Evolutionary conservation across 2,888 invertebrate genomes (phyloP), one percentile per base, ranked within the genome.

Genomic region (Ypsolopha sequella): DNA sequence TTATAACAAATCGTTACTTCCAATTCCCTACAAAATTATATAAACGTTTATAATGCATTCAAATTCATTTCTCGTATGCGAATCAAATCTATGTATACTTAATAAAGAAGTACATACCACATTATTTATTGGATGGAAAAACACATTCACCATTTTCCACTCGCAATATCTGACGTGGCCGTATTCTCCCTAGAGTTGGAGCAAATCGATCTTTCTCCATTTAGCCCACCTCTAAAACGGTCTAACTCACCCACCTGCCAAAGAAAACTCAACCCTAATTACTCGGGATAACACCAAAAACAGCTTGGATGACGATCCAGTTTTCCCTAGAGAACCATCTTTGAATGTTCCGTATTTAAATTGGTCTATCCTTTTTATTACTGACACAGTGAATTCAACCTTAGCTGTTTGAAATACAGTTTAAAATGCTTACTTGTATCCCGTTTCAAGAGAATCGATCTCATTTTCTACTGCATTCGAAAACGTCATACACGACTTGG

Each of bases 321-420:
- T 81, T 81, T 85, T 86, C 85, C 85, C 84, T 75, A 76, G 82
- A 86, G 86, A 81, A 79, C 85, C 84, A 86, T 86, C 86, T 85
- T 80, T 70, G 68, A 68, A 65, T 67, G 80, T 72, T 79, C 80
- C 74, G 80, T 81, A 77, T 79, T 76, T 71, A 76, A 82, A 84
- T 78, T 75, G 78, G 64, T 76, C 68, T 81, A 82, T 80, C 76
- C 73, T 72, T 75, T 65, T 56, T 41, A 34, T 7, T 1, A 1
- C 6, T 14, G 1, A 59, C 65, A 44, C 38, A 35, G 41, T 1
- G 75, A 60, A 61, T 55, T 58, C 33, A 52, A 61, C 75, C 59
- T 50, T 68, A 66, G 0, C 0, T 0, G 0, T 0, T 0, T 0
- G 0, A 0, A 7, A 9, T 65, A 74, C 39, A 59, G 52, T 54